Base-by-base conservation (phyloP, 2,888 invertebrate genomes). In the Harpalus rufipes region DNA sequence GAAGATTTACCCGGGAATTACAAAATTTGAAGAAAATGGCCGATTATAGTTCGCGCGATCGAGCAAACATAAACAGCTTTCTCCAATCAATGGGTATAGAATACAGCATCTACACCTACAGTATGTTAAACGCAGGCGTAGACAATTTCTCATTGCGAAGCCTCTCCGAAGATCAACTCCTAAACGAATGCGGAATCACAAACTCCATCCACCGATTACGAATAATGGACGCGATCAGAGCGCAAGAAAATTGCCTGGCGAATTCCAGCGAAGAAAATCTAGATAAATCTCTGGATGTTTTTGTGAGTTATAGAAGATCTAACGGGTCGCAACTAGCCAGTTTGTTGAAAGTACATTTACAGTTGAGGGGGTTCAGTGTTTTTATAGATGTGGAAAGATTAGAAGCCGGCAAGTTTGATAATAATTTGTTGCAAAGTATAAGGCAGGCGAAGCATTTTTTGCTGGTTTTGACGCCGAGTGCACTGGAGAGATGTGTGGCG, bases 361-460 rank as follows among this genome's bases (percentile, higher is more conserved):
- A 99, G 91, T 92, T 99, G 86, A 93, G 98, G 88, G 98, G 98
- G 0, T 99, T 98, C 91, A 96, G 97, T 32, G 99, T 99, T 32
- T 99, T 99, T 91, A 98, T 99, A 87, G 99, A 99, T 89, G 99
- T 99, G 84, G 99, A 99, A 91, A 93, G 98, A 88, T 92, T 99
- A 86, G 97, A 99, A 91, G 99, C 99, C 32, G 99, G 99, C 61
- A 99, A 99, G 92, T 99, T 99, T 91, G 99, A 99, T 91, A 99
- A 99, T 90, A 98, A 98, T 90, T 92, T 99, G 76, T 93, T 99
- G 86, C 97, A 98, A 91, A 99, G 98, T 92, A 99, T 99, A 90
- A 95, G 96, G 88, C 97, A 98, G 90, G 99, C 99, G 16, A 97
- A 97, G 91, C 97, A 99, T 91, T 99, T 99, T 92, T 93, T 99